Evolutionary conservation across 2,888 invertebrate genomes (phyloP).

Genomic region (Lycophotia porphyrea): DNA sequence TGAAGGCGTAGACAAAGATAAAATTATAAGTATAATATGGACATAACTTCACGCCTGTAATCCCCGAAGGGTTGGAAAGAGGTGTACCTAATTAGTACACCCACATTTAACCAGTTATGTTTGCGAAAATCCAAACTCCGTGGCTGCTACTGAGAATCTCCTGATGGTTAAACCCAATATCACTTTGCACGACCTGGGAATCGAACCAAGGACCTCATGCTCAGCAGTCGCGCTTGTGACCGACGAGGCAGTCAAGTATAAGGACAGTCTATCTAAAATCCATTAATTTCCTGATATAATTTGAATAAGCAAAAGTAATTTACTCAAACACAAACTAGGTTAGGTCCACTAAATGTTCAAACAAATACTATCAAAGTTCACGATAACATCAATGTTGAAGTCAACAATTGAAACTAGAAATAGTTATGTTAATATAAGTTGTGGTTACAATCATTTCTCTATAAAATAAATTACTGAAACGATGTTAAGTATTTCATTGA

Average conservation of each 20-base stretch:
- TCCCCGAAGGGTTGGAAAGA: no score
- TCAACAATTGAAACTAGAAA: slow-evolving; percentile 23
- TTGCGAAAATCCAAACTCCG: no score
- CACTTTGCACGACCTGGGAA: no score
- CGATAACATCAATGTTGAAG: slow-evolving; percentile 26
- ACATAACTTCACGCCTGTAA: no score
- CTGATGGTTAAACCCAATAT: no score
- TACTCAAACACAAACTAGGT: slow-evolving; percentile 17
- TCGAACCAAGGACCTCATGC: no score
- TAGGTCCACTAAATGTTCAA: not conserved
- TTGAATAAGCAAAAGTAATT: slow-evolving; percentile 7
- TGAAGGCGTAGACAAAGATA: not conserved
- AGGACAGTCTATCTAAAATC: not conserved
- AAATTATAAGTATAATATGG: not conserved
- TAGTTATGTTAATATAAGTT: slow-evolving; percentile 9
- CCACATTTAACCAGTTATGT: no score
- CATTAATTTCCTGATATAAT: not conserved
- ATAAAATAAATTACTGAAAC: not conserved
- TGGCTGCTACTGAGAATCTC: no score
- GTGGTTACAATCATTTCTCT: not conserved
- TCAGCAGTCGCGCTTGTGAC: no score
- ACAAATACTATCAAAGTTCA: slow-evolving; percentile 32
- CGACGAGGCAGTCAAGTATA: no score
- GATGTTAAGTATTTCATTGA: not conserved
- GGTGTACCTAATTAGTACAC: no score